Evolutionary conservation across 2,113 vertebrate species (phyloP).

Genomic region (Progne subis): DNA sequence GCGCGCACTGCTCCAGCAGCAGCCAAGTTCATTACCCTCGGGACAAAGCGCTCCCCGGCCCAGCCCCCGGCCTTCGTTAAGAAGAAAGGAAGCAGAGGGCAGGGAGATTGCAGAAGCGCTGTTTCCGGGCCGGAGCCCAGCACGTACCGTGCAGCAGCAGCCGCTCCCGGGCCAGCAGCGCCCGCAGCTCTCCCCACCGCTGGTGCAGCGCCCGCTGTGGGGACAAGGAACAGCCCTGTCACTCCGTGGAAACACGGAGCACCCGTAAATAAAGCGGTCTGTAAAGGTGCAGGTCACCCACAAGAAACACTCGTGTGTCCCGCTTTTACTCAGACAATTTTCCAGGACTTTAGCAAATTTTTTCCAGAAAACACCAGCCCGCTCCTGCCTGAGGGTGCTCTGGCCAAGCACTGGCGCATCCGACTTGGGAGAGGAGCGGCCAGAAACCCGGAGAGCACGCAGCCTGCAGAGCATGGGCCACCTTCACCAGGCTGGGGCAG

Average conservation of each 20-base stretch:
- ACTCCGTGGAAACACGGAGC: fast-evolving
- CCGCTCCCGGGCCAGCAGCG: slow-evolving; percentile 84
- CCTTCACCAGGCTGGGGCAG: background rate
- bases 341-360: background rate
- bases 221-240: background rate
- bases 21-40: fast-evolving
- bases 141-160: slow-evolving; percentile 82
- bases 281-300: background rate
- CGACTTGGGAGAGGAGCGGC: background rate
- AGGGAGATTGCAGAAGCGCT: fast-evolving
- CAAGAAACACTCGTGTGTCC: background rate
- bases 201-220: slow-evolving; percentile 85
- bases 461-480: background rate
- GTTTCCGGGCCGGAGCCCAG: background rate
- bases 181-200: slow-evolving; percentile 83
- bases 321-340: fast-evolving
- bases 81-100: background rate
- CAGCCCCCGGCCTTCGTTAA: background rate
- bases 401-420: fast-evolving
- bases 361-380: fast-evolving
- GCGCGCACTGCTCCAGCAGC: fast-evolving
- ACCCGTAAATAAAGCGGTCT: fast-evolving
- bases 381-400: fast-evolving
- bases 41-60: background rate
- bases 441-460: background rate